Base-by-base conservation (phyloP, 1,140 invertebrate genomes). In the Anastrepha obliqua region DNA sequence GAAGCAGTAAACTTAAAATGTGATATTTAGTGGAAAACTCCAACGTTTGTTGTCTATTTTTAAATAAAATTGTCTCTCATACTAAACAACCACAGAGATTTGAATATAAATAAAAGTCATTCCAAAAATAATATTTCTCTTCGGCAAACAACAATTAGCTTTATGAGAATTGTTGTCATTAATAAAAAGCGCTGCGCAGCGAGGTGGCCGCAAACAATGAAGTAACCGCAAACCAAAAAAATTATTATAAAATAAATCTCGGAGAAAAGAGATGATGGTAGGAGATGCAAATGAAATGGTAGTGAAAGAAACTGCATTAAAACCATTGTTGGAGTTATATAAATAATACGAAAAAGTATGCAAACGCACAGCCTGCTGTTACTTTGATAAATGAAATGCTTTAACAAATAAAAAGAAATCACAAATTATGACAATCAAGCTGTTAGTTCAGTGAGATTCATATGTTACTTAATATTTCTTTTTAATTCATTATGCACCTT, bases 101-200 rank as follows among this genome's bases (percentile, higher is more conserved):
- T 29, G 29, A 29, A 29, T 29, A 29, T 29, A 55, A 55, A 55
- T 55, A 55, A 55, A 55, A 55, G 0, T 6, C 11, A 11, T 55
- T 55, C 9, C 51, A 55, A 29, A 29, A 29, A 29, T 55, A 55
- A 55, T 11, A 55, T 11, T 55, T 55, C 51, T 55, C 11, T 55
- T 6, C 6, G 11, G 6, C 51, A 55, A 2, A 55, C 2, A 55
- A 55, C 6, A 55, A 11, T 8, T 8, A 55, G 6, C 29, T 13
- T 67, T 13, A 39, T 67, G 64, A 67, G 64, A 67, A 67, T 42
- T 67, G 29, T 67, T 39, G 64, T 39, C 64, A 15, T 67, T 67
- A 20, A 67, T 67, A 39, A 42, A 42, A 67, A 42, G 0, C 6
- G 64, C 3, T 67, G 29, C 64, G 3, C 64, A 67, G 20, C 29